Base-by-base conservation (phyloP, 2,113 vertebrate species). In the Trinectes maculatus region DNA sequence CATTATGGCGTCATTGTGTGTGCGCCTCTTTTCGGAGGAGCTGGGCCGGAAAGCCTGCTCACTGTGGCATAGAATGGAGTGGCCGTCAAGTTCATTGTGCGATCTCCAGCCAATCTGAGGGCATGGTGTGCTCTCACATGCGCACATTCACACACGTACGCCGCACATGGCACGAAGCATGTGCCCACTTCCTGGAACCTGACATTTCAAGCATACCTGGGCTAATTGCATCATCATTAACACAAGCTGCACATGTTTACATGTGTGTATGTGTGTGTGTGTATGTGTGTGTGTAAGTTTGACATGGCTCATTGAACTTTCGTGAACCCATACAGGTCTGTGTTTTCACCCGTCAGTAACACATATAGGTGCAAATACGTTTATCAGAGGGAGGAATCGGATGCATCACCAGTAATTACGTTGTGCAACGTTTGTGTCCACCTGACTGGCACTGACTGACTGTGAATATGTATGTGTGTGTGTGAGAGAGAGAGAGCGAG, bases 41-140 rank as follows among this genome's bases (percentile, higher is more conserved):
- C 80, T 89, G 81, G 81, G 77, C 82, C 84, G 87, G 90, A 91
- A 92, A 92, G 87, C 71, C 74, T 80, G 42, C 85, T 81, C 49
- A 71, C 77, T 73, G 76, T 51, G 72, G 76, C 63, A 33, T 43
- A 80, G 80, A 87, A 83, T 64, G 24, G 70, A 75, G 70, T 28
- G 61, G 65, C 83, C 74, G 61, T 66, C 79, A 16, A 43, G 71
- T 80, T 74, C 74, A 81, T 79, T 80, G 69, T 78, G 58, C 72
- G 72, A 65, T 77, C 62, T 71, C 65, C 56, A 57, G 16, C 60
- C 43, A 70, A 67, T 72, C n/a, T 52, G 51, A 71, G 25, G 59
- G 47, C 82, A 19, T 52, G 55, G 71, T 62, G 81, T 22, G 70
- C 64, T 84, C 76, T 58, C 74, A 67, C 71, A 77, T 69, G 72